phyloP scores from a whole-genome alignment of 2,888 invertebrate genomes.

The Listrodromus nycthemerus region DNA sequence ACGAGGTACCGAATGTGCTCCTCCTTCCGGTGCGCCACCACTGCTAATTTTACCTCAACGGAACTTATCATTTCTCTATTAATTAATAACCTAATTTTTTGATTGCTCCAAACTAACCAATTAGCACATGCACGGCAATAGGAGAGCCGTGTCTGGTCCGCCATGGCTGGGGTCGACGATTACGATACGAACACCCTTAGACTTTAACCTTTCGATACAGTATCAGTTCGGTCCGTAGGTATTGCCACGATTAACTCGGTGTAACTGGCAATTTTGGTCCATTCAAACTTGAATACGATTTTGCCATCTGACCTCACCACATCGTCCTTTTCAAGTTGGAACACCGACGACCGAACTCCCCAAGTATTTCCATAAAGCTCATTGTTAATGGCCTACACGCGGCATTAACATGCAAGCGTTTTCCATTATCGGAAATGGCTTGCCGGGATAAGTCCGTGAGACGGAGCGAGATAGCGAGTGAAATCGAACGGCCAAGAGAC shows the following conservation, averaged over 20 bases:
- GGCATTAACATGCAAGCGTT: constrained; percentile 58
- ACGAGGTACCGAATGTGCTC: neutral
- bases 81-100: no score
- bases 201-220: neutral
- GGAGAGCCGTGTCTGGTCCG: neutral
- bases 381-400: constrained; percentile 49
- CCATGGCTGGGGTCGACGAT: neutral
- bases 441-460: constrained; percentile 46
- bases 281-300: neutral
- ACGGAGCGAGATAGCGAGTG: constrained; percentile 15
- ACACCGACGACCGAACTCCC: constrained; percentile 5
- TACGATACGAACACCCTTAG: neutral
- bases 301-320: neutral
- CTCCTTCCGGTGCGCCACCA: no score
- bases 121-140: neutral
- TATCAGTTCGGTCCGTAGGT: neutral
- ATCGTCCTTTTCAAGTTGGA: constrained; percentile 37
- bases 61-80: no score
- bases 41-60: no score
- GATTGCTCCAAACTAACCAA: no score
- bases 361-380: constrained; percentile 43
- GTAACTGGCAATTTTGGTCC: neutral
- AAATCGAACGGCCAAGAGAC: constrained; percentile 35
- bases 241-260: neutral
- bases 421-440: constrained; percentile 61